Percentiles rank a stretch among this genome's conserved stretches.
These are phyloP conservation scores for Dendropsophus ebraccatus DNA, from an alignment of 2,113 vertebrate species.

Conservation along the genomic window DNA sequence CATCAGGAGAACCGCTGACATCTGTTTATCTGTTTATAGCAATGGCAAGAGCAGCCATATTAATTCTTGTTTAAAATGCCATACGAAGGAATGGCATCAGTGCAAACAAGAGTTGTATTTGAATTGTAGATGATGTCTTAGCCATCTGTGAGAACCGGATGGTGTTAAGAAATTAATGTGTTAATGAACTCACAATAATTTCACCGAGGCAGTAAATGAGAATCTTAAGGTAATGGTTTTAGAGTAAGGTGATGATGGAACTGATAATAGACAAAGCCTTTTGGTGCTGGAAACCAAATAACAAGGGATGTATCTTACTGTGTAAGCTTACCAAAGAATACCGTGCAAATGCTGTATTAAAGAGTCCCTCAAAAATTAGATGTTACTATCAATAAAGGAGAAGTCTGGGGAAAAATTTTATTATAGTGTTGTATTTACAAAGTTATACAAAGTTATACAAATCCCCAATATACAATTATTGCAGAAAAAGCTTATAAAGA, in stretches of 20 bases:
- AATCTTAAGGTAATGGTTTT: slow-evolving; percentile 71
- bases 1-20: slow-evolving; percentile 75
- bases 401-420: too few relatives aligned
- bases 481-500: too few relatives aligned
- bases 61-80: slow-evolving; percentile 88
- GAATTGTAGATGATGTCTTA: slow-evolving; percentile 87
- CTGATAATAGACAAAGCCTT: background rate
- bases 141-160: slow-evolving; percentile 86
- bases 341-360: background rate
- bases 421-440: too few relatives aligned
- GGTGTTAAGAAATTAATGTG: slow-evolving; percentile 87
- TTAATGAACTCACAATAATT: slow-evolving; percentile 90
- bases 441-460: too few relatives aligned
- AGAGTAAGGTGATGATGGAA: background rate
- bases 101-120: slow-evolving; percentile 87
- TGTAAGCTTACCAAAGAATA: background rate
- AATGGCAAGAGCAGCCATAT: slow-evolving; percentile 83
- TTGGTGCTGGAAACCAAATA: slow-evolving; percentile 1
- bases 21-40: slow-evolving; percentile 89
- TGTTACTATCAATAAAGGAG: too few relatives aligned
- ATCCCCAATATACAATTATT: too few relatives aligned
- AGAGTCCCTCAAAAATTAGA: too few relatives aligned
- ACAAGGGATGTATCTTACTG: background rate
- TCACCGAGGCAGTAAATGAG: slow-evolving; percentile 80
- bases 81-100: slow-evolving; percentile 86